phyloP scores from a whole-genome alignment of 2,888 invertebrate species.

The Falcaria lacertinaria region DNA sequence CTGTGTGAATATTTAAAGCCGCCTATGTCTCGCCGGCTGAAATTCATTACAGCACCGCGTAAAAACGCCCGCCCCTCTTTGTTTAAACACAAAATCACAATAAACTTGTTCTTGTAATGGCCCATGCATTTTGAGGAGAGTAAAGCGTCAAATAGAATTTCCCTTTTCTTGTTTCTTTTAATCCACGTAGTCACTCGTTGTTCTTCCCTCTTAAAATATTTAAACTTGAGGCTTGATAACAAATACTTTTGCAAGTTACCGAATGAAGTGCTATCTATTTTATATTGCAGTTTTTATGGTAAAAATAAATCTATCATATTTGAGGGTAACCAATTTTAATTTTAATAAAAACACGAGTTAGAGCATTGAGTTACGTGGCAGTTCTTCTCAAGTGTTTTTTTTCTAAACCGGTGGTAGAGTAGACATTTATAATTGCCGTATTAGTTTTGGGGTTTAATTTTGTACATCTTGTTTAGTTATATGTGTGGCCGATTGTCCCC shows the following conservation, averaged over 20 bases:
- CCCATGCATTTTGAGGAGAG: constrained; percentile 63
- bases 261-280: no score
- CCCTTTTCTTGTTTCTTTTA: constrained; percentile 47
- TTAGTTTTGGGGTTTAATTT: no score
- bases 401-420: no score
- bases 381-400: no score
- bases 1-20: constrained; percentile 65
- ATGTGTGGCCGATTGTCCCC: neutral
- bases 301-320: no score
- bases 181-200: constrained; percentile 21
- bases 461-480: no score
- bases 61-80: constrained; percentile 65
- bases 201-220: neutral
- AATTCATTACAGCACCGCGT: constrained; percentile 65
- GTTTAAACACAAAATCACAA: constrained; percentile 76
- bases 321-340: no score
- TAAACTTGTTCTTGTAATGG: constrained; percentile 69
- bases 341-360: no score
- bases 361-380: no score
- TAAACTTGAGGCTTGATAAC: neutral
- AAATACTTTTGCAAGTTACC: neutral
- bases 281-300: no score
- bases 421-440: no score
- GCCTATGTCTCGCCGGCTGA: constrained; percentile 54
- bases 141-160: constrained; percentile 20